A percentile compares a stretch with the other conserved stretches of the same genome.
Evolutionary conservation across 1,140 invertebrate genomes (phyloP).

Genomic region (Drosophila chauvacae): DNA sequence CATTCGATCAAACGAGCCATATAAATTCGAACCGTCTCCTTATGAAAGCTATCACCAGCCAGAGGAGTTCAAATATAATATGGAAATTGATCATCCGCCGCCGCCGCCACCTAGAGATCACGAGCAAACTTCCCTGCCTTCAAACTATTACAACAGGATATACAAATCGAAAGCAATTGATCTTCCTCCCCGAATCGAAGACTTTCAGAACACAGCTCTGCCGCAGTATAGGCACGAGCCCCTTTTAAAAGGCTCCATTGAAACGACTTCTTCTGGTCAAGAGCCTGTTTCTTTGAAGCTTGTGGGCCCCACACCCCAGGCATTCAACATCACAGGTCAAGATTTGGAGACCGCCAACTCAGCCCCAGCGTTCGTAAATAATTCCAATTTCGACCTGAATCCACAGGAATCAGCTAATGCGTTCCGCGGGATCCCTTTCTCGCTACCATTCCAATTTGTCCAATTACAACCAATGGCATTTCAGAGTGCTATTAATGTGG

Average conservation of each 20-base stretch:
- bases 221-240: constrained; percentile 17
- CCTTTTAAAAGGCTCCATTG: constrained; percentile 18
- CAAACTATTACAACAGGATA: constrained; percentile 29
- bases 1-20: constrained; percentile 65
- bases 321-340: constrained; percentile 43
- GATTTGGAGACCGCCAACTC: constrained; percentile 43
- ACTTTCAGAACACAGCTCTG: constrained; percentile 9
- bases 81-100: constrained; percentile 22
- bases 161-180: constrained; percentile 15
- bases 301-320: constrained; percentile 20
- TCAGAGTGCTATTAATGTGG: constrained; percentile 50
- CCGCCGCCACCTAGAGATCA: constrained; percentile 12
- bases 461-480: constrained; percentile 72
- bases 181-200: constrained; percentile 1
- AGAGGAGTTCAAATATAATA: constrained; percentile 27
- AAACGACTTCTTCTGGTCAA: constrained; percentile 44
- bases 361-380: constrained; percentile 22
- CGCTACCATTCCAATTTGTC: constrained; percentile 67
- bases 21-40: constrained; percentile 50
- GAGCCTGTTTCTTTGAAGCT: constrained; percentile 43
- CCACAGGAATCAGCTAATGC: constrained; percentile 47
- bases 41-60: constrained; percentile 32
- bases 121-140: constrained; percentile 2
- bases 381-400: constrained; percentile 35
- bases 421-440: constrained; percentile 52